Evolutionary conservation across 2,797 vertebrate genomes (phyloP).

Genomic region (Gallinago stenura): DNA sequence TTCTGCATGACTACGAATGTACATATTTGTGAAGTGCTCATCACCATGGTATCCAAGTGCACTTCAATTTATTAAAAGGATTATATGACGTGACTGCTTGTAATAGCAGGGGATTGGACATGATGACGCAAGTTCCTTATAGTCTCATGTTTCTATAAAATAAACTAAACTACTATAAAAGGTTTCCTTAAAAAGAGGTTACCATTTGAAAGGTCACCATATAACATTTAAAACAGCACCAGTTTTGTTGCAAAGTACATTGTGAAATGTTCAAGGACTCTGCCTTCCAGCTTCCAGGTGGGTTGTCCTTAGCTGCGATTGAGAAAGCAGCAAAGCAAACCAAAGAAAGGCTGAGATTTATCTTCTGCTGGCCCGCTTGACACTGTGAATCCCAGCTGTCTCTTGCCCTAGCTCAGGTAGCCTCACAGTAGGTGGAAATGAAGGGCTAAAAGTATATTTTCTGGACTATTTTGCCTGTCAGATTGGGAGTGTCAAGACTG

Average conservation of each 20-base stretch:
- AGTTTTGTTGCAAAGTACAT: background rate
- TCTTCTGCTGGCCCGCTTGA: background rate
- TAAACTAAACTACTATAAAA: background rate
- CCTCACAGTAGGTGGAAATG: background rate
- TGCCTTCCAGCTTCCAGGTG: background rate
- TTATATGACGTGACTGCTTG: background rate
- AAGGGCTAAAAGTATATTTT: background rate
- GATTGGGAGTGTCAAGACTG: background rate
- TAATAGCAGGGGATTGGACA: background rate
- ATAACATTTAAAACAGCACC: background rate
- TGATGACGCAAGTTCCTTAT: background rate
- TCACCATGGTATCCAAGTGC: slow-evolving; percentile 34
- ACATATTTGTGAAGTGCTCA: slow-evolving; percentile 37
- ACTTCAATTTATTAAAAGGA: slow-evolving; percentile 46
- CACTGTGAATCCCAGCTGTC: background rate
- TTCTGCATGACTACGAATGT: background rate
- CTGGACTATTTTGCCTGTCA: background rate
- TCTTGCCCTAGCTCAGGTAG: background rate
- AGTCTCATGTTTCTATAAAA: slow-evolving; percentile 6
- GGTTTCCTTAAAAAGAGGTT: slow-evolving; percentile 2
- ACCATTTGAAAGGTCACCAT: background rate
- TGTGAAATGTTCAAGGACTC: background rate
- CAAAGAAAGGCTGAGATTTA: background rate
- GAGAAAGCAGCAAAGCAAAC: background rate
- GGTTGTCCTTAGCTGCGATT: background rate